phyloP scores from a whole-genome alignment of 2,888 invertebrate genomes.

The Drosophila putrida region DNA sequence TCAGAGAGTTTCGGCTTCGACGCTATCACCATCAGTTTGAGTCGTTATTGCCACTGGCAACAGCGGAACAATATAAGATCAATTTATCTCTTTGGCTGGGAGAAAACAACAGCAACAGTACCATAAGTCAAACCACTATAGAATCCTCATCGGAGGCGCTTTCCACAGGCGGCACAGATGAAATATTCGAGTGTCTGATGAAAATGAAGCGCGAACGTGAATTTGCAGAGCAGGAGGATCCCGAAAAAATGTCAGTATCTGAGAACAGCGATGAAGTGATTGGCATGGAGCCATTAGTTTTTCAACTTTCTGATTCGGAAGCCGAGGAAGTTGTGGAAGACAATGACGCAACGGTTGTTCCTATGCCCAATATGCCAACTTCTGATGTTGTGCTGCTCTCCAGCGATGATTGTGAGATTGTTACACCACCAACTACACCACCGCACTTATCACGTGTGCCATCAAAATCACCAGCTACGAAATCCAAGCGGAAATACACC shows the following conservation, averaged over 20 bases:
- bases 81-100: slow-evolving; percentile 77
- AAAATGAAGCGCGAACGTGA: slow-evolving; percentile 42
- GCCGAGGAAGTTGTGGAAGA: slow-evolving; percentile 35
- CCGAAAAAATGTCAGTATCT: slow-evolving; percentile 51
- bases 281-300: slow-evolving; percentile 83
- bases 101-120: slow-evolving; percentile 56
- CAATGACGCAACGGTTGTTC: not conserved
- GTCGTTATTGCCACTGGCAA: slow-evolving; percentile 79
- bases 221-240: slow-evolving; percentile 31
- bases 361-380: not conserved
- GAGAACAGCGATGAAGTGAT: slow-evolving; percentile 77
- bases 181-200: slow-evolving; percentile 69
- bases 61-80: slow-evolving; percentile 71
- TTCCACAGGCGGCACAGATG: slow-evolving; percentile 73
- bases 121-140: slow-evolving; percentile 51
- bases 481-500: slow-evolving; percentile 31
- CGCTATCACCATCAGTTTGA: slow-evolving; percentile 84
- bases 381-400: slow-evolving; percentile 52
- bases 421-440: slow-evolving; percentile 34
- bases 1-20: slow-evolving; percentile 82
- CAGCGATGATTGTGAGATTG: slow-evolving; percentile 73
- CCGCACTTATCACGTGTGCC: slow-evolving; percentile 1
- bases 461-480: slow-evolving; percentile 15
- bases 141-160: slow-evolving; percentile 37
- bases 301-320: slow-evolving; percentile 82